Evolutionary conservation across 2,797 vertebrate species (phyloP), one percentile per base, ranked within the genome.

Genomic region (Muraenolepis orangiensis): DNA sequence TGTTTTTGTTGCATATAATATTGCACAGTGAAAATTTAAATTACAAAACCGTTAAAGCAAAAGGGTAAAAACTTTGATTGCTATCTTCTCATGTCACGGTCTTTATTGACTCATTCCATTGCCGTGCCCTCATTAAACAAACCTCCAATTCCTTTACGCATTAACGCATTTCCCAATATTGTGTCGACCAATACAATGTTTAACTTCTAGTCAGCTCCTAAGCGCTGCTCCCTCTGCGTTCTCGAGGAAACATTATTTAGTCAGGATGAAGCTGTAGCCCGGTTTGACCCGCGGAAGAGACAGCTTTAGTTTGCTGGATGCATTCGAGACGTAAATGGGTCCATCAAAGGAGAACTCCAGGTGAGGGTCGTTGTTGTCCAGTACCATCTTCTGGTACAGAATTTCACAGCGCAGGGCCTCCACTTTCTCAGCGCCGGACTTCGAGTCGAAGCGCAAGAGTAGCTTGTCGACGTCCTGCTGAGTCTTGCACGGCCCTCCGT

Each of bases 401-500:
- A 94, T 80, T 81, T 95, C 91, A 13, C 89, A 92, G 3, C 91
- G 91, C 8, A 94, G 0, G 0, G 85, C 92, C 38, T 93, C 92
- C 0, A 85, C 72, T 74, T 84, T 94, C 69, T 92, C 88, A 2
- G 29, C 34, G 20, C 87, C 72, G 1, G 85, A 51, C 5, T 80
- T 80, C 0, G 89, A 90, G 0, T 93, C 90, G 0, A 93, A 82
- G 3, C 87, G 90, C 70, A 86, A 34, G 75, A 94, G 66, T 81
- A 94, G 70, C 71, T 86, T 90, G 68, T 94, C 92, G 0, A 94
- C 86, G 32, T 94, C 94, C 80, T 86, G 85, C 81, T 89, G 86
- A 0, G 87, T 85, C 78, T 80, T 91, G 78, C 94, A 95, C 0
- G 93, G 92, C 28, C 94, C 94, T 5, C 93, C 92, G 0, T 93